Base-by-base conservation (phyloP, 2,797 vertebrate genomes). In the Echiichthys vipera region DNA sequence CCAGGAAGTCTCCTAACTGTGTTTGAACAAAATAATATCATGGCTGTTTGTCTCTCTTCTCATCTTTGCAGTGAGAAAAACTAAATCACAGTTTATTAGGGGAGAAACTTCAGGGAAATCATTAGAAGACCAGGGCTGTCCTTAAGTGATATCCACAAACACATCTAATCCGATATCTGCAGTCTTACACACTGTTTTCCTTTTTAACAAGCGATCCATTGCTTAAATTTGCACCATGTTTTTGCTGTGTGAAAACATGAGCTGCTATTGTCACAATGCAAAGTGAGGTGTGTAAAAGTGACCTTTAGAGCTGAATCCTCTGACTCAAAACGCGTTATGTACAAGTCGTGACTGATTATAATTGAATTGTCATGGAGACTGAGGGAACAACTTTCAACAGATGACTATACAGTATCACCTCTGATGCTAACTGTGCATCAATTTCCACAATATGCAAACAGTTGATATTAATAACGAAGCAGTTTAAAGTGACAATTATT, bases 321-420 rank as follows among this genome's bases (percentile, higher is more conserved):
- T 56, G 58, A 80, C 67, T 85, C 66, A 75, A 71, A 80, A 37
- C 32, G 37, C 18, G n/a, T 84, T 80, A 70, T 71, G 66, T 68
- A 66, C 78, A 84, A 85, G 81, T 84, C 62, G 65, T 81, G 81
- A 88, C 77, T 69, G 78, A 77, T 65, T 42, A 59, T 78, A 74
- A 79, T 86, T 67, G 71, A 78, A 85, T 63, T 70, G 78, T 78
- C 73, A 87, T 75, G 79, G 63, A 80, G 79, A 89, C 68, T 24
- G 67, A 76, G 61, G 20, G 8, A 20, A 46, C 50, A 51, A 37
- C 36, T 57, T 68, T 72, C 7, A 53, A 24, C 57, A 62, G 24
- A 40, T 62, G 50, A 74, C 56, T 65, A n/a, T n/a, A n/a, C n/a
- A n/a, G 5, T 40, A 64, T 65, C 20, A 68, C 34, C 40, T 73